phyloP scores from a whole-genome alignment of 2,797 vertebrate genomes.

The Arnoldichthys spilopterus region DNA sequence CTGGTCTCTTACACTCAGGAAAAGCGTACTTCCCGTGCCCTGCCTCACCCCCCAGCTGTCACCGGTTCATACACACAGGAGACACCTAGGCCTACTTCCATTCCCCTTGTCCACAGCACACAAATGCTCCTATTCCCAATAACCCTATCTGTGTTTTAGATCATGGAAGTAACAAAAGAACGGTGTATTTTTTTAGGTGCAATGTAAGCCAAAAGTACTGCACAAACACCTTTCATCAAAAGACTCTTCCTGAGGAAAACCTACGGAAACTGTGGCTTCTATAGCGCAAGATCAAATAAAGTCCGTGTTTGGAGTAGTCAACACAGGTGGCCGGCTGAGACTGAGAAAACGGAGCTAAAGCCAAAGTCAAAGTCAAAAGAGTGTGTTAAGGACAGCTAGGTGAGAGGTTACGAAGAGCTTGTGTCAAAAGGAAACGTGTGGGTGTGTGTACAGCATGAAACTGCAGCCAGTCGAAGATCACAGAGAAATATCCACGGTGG shows the following conservation, averaged over 20 bases:
- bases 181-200: background rate
- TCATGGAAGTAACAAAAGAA: conserved; percentile 11
- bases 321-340: background rate
- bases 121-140: background rate
- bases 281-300: conserved; percentile 44
- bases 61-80: conserved; percentile 34
- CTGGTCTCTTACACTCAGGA: conserved; percentile 72
- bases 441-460: background rate
- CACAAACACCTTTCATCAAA: conserved; percentile 34
- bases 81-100: conserved; percentile 25
- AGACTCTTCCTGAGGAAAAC: conserved; percentile 45
- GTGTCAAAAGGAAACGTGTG: conserved; percentile 16
- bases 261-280: conserved; percentile 21
- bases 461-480: too few relatives aligned
- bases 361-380: background rate
- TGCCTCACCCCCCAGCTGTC: conserved; percentile 71
- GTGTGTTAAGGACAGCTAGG: conserved; percentile 16
- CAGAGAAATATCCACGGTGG: background rate
- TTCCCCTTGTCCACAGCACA: background rate
- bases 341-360: background rate
- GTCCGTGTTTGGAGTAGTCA: conserved; percentile 1
- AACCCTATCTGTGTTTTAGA: conserved; percentile 16
- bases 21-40: conserved; percentile 79
- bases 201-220: conserved; percentile 6
- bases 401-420: conserved; percentile 11